phyloP scores from a whole-genome alignment of 1,140 invertebrate species.

The Ptiloglossa arizonensis region DNA sequence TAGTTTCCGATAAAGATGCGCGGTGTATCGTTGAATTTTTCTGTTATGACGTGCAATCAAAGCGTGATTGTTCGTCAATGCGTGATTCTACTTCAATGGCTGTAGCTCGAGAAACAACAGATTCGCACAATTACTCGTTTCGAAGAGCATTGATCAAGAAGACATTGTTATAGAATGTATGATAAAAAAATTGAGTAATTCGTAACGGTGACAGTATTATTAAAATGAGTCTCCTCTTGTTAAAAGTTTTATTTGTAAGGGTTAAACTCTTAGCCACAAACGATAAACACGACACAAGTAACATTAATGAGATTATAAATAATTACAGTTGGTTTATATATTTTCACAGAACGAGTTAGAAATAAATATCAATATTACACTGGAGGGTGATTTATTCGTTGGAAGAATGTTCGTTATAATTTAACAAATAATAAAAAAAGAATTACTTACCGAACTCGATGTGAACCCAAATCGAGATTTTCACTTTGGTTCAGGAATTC shows the following conservation, averaged over 20 bases:
- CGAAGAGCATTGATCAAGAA: not conserved
- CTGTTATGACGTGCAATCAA: not conserved
- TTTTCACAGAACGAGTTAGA: no score
- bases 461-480: slow-evolving; percentile 86
- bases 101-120: not conserved
- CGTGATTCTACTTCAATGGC: not conserved
- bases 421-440: not conserved
- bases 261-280: no score
- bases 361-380: no score
- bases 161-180: not conserved
- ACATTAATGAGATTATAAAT: no score
- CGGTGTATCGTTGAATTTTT: not conserved
- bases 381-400: no score
- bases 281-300: no score
- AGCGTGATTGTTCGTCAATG: slow-evolving; percentile 1
- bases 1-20: not conserved
- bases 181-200: not conserved
- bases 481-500: slow-evolving; percentile 90
- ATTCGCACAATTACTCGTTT: not conserved
- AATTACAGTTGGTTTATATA: no score
- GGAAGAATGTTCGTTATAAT: no score
- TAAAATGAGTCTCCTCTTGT: no score
- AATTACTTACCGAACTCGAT: slow-evolving; percentile 84
- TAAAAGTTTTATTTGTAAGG: no score
- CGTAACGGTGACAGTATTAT: not conserved